These are phyloP conservation scores for Euplagia quadripunctaria DNA, from an alignment of 2,888 invertebrate species.

Conservation along the genomic window DNA sequence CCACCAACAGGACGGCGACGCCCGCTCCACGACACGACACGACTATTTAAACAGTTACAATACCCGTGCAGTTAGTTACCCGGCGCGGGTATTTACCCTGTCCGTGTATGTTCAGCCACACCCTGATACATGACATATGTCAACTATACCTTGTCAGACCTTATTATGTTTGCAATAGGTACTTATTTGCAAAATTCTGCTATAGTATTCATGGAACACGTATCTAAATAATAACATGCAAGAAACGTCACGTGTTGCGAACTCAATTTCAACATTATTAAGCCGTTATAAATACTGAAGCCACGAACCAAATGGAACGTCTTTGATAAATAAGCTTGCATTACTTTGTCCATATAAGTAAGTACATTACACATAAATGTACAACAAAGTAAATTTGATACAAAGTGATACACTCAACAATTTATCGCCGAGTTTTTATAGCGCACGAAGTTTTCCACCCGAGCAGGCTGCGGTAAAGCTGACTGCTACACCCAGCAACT, in stretches of 20 bases:
- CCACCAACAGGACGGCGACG: not conserved
- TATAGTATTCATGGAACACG: not conserved
- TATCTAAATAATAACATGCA: not conserved
- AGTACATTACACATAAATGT: not conserved
- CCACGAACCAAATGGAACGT: not conserved
- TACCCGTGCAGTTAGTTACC: not conserved
- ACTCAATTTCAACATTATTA: slow-evolving; percentile 1
- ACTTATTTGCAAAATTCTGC: not conserved
- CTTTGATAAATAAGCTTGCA: not conserved
- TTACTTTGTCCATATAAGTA: not conserved
- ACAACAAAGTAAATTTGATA: not conserved
- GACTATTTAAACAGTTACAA: not conserved
- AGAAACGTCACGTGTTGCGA: not conserved
- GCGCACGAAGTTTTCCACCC: not conserved
- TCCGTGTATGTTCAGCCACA: not conserved
- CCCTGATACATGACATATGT: not conserved
- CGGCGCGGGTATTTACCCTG: not conserved
- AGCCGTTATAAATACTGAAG: not conserved
- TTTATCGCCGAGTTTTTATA: not conserved
- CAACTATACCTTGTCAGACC: not conserved
- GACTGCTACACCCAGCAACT: not conserved
- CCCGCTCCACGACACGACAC: not conserved
- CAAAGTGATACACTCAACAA: not conserved
- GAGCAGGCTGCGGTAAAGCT: not conserved
- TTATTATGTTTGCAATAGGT: not conserved